These are phyloP conservation scores for Arrhamphus sclerolepis DNA, from an alignment of 2,797 vertebrate genomes.

Conservation along the genomic window DNA sequence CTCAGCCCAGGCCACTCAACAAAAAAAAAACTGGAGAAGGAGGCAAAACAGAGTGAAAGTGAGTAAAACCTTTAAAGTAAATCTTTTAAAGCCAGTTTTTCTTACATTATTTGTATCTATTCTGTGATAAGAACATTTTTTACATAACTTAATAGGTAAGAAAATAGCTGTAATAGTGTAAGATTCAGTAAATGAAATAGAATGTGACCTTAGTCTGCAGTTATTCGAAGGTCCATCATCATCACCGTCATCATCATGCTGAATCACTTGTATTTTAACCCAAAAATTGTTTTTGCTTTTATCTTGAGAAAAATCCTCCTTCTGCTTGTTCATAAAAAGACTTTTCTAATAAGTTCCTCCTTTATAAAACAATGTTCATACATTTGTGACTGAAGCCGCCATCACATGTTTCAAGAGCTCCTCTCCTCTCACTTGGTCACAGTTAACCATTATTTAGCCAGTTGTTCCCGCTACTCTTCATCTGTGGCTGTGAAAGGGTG, in stretches of 20 bases:
- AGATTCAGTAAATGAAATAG: no score
- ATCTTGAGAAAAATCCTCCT: background rate
- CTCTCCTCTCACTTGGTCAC: conserved; percentile 45
- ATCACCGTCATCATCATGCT: no score
- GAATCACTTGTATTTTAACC: background rate
- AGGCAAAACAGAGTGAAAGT: conserved; percentile 39
- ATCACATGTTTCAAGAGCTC: conserved; percentile 18
- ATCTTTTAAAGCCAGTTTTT: background rate
- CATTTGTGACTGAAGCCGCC: background rate
- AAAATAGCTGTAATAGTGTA: no score
- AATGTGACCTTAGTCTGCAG: no score
- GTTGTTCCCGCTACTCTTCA: conserved; percentile 54
- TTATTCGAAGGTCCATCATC: no score
- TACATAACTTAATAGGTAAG: no score
- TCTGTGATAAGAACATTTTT: background rate
- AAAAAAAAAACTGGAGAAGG: conserved; percentile 23
- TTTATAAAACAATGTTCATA: no score
- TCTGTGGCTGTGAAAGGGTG: conserved; percentile 68
- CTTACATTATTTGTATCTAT: background rate
- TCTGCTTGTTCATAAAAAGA: no score
- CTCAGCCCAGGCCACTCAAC: conserved; percentile 14
- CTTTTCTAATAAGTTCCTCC: no score
- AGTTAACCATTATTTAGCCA: conserved; percentile 65
- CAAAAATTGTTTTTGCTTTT: background rate
- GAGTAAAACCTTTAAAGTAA: conserved; percentile 17